Conservation (phyloP, 2,113 vertebrate genomes). For the Hemiprocne comata region DNA sequence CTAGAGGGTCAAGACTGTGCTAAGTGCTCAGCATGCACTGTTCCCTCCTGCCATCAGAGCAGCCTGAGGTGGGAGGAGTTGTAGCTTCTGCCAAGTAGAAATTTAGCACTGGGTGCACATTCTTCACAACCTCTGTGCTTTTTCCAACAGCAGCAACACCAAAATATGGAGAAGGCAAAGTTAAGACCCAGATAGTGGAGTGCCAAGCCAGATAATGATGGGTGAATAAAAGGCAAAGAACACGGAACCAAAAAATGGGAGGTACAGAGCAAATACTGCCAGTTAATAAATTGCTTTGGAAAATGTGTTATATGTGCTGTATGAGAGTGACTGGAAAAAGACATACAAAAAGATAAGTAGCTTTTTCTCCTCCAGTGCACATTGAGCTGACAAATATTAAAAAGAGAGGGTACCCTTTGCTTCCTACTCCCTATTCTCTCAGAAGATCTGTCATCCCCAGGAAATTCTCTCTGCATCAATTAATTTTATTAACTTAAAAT, state of each 20-base stretch:
- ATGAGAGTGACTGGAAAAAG: not conserved
- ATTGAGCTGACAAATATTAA: not conserved
- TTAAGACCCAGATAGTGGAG: not conserved
- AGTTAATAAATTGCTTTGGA: not conserved
- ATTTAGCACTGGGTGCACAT: not conserved
- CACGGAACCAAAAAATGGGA: rapidly evolving
- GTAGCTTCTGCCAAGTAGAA: not conserved
- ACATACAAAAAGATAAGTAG: not conserved
- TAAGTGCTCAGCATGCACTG: not conserved
- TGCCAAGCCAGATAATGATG: not conserved
- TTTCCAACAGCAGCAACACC: not conserved
- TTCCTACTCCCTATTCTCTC: not conserved
- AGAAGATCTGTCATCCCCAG: not conserved
- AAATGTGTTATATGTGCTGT: not conserved
- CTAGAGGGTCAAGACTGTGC: not conserved
- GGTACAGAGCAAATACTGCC: not conserved
- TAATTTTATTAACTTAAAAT: not conserved
- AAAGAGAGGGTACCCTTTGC: not conserved
- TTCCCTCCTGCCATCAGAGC: not conserved
- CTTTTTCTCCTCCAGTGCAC: not conserved
- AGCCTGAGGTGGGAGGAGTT: not conserved
- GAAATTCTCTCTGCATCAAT: not conserved
- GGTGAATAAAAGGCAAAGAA: not conserved
- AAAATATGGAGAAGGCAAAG: not conserved
- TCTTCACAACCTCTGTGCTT: not conserved